A percentile compares a stretch with the other conserved stretches of the same genome.
Conservation (phyloP, 2,113 vertebrate genomes). For the Xenopus borealis region DNA sequence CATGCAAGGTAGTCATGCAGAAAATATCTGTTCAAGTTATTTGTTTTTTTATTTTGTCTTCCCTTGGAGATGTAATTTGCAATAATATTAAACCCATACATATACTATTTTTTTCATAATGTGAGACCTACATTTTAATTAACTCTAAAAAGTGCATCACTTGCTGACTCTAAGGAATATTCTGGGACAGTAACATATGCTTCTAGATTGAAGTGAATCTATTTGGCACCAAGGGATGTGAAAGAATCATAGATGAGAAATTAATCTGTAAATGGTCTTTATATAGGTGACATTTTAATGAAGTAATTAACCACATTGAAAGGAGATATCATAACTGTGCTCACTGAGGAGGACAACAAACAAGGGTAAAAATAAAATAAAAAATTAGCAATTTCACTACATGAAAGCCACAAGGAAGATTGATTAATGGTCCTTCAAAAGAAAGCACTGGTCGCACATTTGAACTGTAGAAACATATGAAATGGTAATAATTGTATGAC, state of each 20-base stretch:
- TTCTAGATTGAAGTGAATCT: background rate
- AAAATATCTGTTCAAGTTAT: no score
- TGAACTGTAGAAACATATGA: background rate
- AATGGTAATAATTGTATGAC: background rate
- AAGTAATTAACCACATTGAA: background rate
- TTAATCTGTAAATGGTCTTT: background rate
- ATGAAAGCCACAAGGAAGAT: background rate
- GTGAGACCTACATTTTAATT: no score
- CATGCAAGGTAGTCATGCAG: no score
- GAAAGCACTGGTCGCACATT: background rate
- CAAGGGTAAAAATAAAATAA: background rate
- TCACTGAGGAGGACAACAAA: background rate
- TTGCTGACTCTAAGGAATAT: no score
- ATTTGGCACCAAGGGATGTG: background rate
- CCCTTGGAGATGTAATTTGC: no score
- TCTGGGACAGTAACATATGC: background rate
- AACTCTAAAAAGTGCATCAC: no score
- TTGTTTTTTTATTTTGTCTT: no score
- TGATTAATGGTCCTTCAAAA: background rate
- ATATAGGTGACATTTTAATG: background rate
- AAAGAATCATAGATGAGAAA: background rate
- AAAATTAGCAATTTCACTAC: background rate
- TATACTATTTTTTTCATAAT: no score
- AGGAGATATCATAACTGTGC: background rate
- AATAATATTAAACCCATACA: no score